phyloP scores from a whole-genome alignment of 2,113 vertebrate species.

The Gymnogyps californianus region DNA sequence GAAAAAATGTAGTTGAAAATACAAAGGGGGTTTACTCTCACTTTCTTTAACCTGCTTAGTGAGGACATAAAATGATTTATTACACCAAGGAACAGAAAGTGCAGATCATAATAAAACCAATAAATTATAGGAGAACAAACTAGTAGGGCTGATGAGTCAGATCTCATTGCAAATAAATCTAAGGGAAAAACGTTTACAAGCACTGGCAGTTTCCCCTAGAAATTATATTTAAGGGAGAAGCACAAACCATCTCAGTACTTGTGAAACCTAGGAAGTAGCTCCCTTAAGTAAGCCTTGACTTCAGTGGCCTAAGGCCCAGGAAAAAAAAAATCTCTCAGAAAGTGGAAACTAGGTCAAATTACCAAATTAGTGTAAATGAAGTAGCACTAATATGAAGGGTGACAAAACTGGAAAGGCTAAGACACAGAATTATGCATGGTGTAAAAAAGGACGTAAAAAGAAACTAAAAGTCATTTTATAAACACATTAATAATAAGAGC shows the following conservation, averaged over 20 bases:
- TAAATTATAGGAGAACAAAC: constrained; percentile 31
- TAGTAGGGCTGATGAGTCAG: background rate
- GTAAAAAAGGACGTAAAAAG: background rate
- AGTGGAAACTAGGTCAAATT: background rate
- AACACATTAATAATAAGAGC: background rate
- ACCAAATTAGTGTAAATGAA: background rate
- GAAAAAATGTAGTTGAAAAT: background rate
- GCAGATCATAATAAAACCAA: constrained; percentile 39
- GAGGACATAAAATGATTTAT: constrained; percentile 22
- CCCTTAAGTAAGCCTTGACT: background rate
- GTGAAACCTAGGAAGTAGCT: background rate
- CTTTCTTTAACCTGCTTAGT: constrained; percentile 5
- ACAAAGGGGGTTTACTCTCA: background rate
- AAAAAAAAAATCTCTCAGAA: background rate
- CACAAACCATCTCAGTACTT: background rate
- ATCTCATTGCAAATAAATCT: constrained; percentile 27
- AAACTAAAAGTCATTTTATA: background rate
- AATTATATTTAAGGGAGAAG: background rate
- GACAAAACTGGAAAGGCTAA: background rate
- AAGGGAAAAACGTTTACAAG: background rate
- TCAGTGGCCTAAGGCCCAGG: background rate
- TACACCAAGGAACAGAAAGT: constrained; percentile 25
- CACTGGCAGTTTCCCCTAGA: background rate
- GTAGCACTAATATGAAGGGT: background rate
- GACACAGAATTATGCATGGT: background rate